Evolutionary conservation across 1,140 invertebrate species (phyloP), one percentile per base, ranked within the genome.

Genomic region (Drosophila kurseongensis): DNA sequence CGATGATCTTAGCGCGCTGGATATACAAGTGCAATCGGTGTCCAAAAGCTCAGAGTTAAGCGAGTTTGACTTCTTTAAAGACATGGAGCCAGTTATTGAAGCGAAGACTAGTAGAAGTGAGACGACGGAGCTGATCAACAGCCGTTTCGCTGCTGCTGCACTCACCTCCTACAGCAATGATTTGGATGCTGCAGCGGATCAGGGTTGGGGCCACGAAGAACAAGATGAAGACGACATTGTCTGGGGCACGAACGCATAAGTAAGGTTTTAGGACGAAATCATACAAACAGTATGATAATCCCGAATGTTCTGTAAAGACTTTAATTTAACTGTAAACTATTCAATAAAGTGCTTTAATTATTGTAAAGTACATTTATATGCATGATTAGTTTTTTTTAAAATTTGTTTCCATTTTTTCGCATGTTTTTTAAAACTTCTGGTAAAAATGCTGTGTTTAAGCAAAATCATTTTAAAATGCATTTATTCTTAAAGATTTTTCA

Each of bases 31-130:
- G 85, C 95, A 95, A 45, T 38, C 72, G 7, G 79, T 84, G 4
- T 66, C 59, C 56, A 95, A 94, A 68, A 80, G 48, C 4, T 77
- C 79, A 8, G 93, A 93, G 36, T 92, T 93, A 54, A 77, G 72
- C 38, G 95, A 96, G 63, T 93, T 96, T 78, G 95, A 97, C 84
- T 97, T 96, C 75, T 97, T 97, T 80, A 95, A 95, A 55, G 96
- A 97, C 84, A 97, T 97, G 96, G 95, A 95, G 76, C 96, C 96
- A 6, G 94, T 96, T 5, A 97, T 97, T 77, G 94, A 96, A 50
- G 95, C 94, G 75, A 93, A 95, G 52, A 94, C 73, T 8, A 48
- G 35, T 9, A 52, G 9, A 35, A 65, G 32, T 38, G 68, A 45
- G 18, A 1, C 42, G 0, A 9, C 54, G 6, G 69, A 82, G 9